A percentile compares a stretch with the other conserved stretches of the same genome.
phyloP scores from a whole-genome alignment of 2,888 invertebrate genomes.

The Empis livida region DNA sequence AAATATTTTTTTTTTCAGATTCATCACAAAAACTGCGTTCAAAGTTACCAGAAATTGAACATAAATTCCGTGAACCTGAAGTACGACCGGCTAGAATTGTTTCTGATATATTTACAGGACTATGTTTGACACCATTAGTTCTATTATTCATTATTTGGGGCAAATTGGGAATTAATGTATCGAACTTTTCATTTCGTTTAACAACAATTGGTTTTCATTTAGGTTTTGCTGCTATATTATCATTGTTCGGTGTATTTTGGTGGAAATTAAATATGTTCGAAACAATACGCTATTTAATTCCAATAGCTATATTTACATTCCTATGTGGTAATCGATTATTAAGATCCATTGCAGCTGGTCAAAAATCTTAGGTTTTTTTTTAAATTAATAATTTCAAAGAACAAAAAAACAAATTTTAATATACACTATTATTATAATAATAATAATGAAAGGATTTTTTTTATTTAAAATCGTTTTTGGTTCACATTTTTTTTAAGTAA shows the following conservation, averaged over 20 bases:
- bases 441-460: too few relatives aligned
- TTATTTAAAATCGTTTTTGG: too few relatives aligned
- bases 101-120: constrained; percentile 79
- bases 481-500: too few relatives aligned
- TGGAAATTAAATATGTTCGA: constrained; percentile 90
- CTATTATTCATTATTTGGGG: constrained; percentile 77
- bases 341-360: constrained; percentile 51
- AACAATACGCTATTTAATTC: constrained; percentile 77
- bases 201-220: constrained; percentile 83
- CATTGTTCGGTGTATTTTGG: constrained; percentile 86
- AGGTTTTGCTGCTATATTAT: constrained; percentile 81
- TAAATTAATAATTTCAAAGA: too few relatives aligned
- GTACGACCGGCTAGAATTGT: constrained; percentile 77
- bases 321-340: constrained; percentile 85
- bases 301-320: constrained; percentile 80
- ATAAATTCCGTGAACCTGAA: constrained; percentile 85
- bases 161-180: constrained; percentile 73
- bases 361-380: constrained; percentile 5
- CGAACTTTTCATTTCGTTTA: constrained; percentile 62
- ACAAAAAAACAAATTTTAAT: too few relatives aligned
- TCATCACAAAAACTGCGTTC: constrained; percentile 30
- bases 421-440: too few relatives aligned
- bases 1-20: constrained; percentile 4
- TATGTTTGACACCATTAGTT: constrained; percentile 70
- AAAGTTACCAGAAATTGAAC: constrained; percentile 49